Percentiles rank a stretch among this genome's conserved stretches.
Evolutionary conservation across 2,888 invertebrate species (phyloP).

Genomic region (Drosophila quasianomalipes): DNA sequence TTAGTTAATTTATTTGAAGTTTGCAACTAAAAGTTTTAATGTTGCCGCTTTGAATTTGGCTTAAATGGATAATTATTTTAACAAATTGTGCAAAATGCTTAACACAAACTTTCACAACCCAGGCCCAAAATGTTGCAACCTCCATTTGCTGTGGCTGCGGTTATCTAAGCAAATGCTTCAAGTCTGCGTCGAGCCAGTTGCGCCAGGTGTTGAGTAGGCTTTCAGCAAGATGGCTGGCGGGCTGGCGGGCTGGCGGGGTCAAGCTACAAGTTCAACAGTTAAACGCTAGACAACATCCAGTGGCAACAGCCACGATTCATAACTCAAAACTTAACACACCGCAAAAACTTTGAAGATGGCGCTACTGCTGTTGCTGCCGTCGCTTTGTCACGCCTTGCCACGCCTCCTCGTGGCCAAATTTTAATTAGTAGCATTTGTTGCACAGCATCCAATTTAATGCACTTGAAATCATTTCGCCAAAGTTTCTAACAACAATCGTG

Average conservation of each 20-base stretch:
- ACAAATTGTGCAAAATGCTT: slow-evolving; percentile 72
- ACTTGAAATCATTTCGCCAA: slow-evolving; percentile 75
- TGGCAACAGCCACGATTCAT: slow-evolving; percentile 40
- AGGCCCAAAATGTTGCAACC: slow-evolving; percentile 29
- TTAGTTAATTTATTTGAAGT: slow-evolving; percentile 74
- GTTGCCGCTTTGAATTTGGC: slow-evolving; percentile 75
- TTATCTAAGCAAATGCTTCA: slow-evolving; percentile 41
- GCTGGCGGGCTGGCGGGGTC: slow-evolving; percentile 1
- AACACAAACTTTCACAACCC: slow-evolving; percentile 46
- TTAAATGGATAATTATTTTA: slow-evolving; percentile 78
- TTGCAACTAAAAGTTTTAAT: slow-evolving; percentile 73
- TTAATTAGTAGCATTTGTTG: slow-evolving; percentile 79
- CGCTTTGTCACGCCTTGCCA: slow-evolving; percentile 27
- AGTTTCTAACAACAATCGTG: slow-evolving; percentile 54
- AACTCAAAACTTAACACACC: slow-evolving; percentile 64
- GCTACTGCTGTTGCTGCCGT: slow-evolving; percentile 2
- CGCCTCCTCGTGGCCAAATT: slow-evolving; percentile 64
- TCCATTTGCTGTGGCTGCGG: slow-evolving; percentile 29
- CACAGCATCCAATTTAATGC: slow-evolving; percentile 78
- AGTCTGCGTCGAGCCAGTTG: slow-evolving; percentile 6
- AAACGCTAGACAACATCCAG: slow-evolving; percentile 40
- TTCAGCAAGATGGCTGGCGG: neutral
- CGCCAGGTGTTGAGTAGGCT: slow-evolving; percentile 22
- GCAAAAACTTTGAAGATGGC: slow-evolving; percentile 60
- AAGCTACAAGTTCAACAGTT: slow-evolving; percentile 36